Evolutionary conservation across 2,797 vertebrate species (phyloP), one percentile per base, ranked within the genome.

Genomic region (Urocyon cinereoargenteus): DNA sequence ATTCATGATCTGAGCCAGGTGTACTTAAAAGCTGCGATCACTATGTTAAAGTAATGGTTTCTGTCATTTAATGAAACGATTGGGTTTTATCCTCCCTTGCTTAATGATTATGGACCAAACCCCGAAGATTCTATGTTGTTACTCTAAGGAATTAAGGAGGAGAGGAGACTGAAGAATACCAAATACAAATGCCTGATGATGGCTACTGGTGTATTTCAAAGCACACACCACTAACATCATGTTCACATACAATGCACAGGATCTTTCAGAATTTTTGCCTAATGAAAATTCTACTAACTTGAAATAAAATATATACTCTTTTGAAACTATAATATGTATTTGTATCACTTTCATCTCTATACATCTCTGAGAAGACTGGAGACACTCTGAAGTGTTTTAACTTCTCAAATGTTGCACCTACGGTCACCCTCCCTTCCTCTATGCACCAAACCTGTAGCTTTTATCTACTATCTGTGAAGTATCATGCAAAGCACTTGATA

Each of bases 231-330:
- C 19, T 55, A 49, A 70, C 34, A 55, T 66, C 84, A 86, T 26
- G 22, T 84, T 62, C 87, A 68, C 15, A 28, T n/a, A 59, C 34
- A 82, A 70, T 61, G 24, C 36, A 62, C 57, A 68, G 28, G 45
- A 22, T 18, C 55, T 90, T 92, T 94, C 55, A 83, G 59, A 90
- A 86, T 82, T 86, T 96, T 82, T 90, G 55, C 68, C 51, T 75
- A 26, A 66, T 64, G 18, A 78, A 28, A 90, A 90, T n/a, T 10
- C 70, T 45, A 81, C 62, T 61, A 83, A 82, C 31, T 64, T 34
- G 72, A 77, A 85, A 86, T 81, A 85, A 84, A 95, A 66, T 64
- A 15, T 45, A 51, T 86, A 19, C 4, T 45, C 34, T 61, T 61
- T 88, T 34, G 61, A 84, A 73, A 79, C 11, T 79, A 28, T 64